Percentiles rank a stretch among this genome's conserved stretches.
These are phyloP conservation scores for Saturnia pavonia DNA, from an alignment of 2,888 invertebrate genomes.

Conservation along the genomic window DNA sequence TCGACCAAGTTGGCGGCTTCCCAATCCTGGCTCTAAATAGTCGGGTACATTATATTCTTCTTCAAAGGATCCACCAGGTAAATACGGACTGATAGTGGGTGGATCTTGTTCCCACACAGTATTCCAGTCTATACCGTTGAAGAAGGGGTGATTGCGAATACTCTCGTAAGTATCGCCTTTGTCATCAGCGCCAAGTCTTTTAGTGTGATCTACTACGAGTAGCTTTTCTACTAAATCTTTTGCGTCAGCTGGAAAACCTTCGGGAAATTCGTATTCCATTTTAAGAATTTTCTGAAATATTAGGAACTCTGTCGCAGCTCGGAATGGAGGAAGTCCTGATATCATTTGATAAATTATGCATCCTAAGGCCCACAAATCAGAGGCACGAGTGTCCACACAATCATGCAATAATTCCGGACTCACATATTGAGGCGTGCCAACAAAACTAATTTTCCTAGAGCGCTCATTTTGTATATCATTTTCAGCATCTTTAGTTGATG, in stretches of 20 bases:
- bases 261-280: slow-evolving; percentile 95
- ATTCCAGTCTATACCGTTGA: slow-evolving; percentile 91
- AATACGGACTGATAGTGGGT: slow-evolving; percentile 90
- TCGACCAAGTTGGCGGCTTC: slow-evolving; percentile 89
- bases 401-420: slow-evolving; percentile 97
- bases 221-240: slow-evolving; percentile 93
- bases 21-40: slow-evolving; percentile 93
- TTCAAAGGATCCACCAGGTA: slow-evolving; percentile 87
- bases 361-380: slow-evolving; percentile 98
- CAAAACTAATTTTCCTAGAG: slow-evolving; percentile 91
- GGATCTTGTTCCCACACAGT: slow-evolving; percentile 89
- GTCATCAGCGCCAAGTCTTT: slow-evolving; percentile 92
- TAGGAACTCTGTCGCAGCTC: slow-evolving; percentile 95
- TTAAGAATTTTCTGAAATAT: slow-evolving; percentile 97
- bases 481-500: slow-evolving; percentile 45
- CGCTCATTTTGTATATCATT: slow-evolving; percentile 69
- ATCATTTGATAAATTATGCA: slow-evolving; percentile 99
- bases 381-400: slow-evolving; percentile 87
- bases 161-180: slow-evolving; percentile 87
- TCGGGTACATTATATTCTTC: slow-evolving; percentile 88
- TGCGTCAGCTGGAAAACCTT: slow-evolving; percentile 93
- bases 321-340: slow-evolving; percentile 95
- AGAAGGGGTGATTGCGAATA: slow-evolving; percentile 94
- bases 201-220: slow-evolving; percentile 89
- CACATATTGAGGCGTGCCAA: slow-evolving; percentile 99